Conservation (phyloP, 1,140 invertebrate species). For the Ceratina calcarata region DNA sequence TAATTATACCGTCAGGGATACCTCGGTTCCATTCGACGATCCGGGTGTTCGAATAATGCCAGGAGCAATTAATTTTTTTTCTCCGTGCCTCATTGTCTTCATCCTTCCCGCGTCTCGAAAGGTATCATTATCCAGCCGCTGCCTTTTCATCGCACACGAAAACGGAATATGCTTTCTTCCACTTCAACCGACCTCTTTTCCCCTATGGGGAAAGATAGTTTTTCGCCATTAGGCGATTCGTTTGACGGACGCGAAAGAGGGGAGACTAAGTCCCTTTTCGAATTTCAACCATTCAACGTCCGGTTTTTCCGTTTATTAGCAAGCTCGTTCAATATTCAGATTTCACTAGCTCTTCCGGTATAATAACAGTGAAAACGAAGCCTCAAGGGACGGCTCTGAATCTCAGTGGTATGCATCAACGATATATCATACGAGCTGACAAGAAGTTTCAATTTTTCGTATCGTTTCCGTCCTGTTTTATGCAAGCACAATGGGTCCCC, state of each 20-base stretch:
- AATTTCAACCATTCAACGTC: conserved; percentile 1
- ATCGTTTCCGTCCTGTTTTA: neutral
- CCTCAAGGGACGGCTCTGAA: neutral
- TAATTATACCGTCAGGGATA: conserved; percentile 20
- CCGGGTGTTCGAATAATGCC: conserved; percentile 22
- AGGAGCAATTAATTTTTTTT: conserved; percentile 35
- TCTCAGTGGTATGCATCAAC: neutral
- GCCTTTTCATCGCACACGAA: neutral
- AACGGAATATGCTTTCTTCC: conserved; percentile 46
- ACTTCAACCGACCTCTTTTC: conserved; percentile 6
- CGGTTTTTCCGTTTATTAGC: neutral
- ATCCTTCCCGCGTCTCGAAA: neutral
- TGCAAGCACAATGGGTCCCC: neutral
- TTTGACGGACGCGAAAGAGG: neutral
- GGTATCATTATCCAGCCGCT: conserved; percentile 35
- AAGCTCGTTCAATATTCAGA: neutral
- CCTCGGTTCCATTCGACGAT: conserved; percentile 12
- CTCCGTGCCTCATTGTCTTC: neutral
- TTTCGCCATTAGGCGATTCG: conserved; percentile 5
- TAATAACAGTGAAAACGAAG: neutral
- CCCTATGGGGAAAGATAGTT: conserved; percentile 4
- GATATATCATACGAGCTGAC: neutral
- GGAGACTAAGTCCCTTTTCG: neutral
- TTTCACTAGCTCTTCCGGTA: neutral
- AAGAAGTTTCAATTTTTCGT: conserved; percentile 1